Percentiles rank a stretch among this genome's conserved stretches.
phyloP scores from a whole-genome alignment of 2,113 vertebrate genomes.

The Marcusenius ussheri region DNA sequence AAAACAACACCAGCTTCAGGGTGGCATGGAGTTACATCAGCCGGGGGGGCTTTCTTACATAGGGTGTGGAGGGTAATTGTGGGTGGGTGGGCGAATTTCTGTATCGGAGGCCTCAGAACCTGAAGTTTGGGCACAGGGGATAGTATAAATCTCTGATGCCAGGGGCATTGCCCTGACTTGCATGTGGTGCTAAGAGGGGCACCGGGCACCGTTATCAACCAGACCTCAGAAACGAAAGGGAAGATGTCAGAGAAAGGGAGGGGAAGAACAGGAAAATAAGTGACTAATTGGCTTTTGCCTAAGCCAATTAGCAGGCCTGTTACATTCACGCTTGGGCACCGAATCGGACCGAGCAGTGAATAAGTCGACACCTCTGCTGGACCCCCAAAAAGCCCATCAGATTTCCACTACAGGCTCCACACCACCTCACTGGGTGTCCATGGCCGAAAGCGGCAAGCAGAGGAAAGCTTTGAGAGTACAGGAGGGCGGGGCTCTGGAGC shows the following conservation, averaged over 20 bases:
- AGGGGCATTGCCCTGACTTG: neutral
- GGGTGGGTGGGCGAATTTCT: neutral
- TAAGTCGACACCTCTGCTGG: conserved; percentile 25
- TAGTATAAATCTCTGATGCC: neutral
- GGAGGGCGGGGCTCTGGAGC: neutral
- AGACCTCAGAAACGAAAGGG: neutral
- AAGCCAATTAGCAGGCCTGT: conserved; percentile 54
- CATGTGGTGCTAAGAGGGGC: neutral
- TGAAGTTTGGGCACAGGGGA: neutral
- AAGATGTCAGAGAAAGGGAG: neutral
- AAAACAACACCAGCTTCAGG: neutral
- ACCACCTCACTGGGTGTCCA: neutral
- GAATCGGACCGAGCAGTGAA: conserved; percentile 50
- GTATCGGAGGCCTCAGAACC: neutral
- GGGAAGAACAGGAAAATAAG: neutral
- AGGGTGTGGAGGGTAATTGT: neutral
- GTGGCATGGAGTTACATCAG: conserved; percentile 16
- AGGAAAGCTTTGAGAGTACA: neutral
- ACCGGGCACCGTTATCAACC: conserved; percentile 17
- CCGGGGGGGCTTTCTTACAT: neutral
- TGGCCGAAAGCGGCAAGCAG: neutral
- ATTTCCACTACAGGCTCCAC: conserved; percentile 20
- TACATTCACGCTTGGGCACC: conserved; percentile 46
- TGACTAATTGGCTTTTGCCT: conserved; percentile 52
- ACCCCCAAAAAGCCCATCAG: neutral